Conservation (phyloP, 2,888 invertebrate genomes). For the Drosophila neotestacea region DNA sequence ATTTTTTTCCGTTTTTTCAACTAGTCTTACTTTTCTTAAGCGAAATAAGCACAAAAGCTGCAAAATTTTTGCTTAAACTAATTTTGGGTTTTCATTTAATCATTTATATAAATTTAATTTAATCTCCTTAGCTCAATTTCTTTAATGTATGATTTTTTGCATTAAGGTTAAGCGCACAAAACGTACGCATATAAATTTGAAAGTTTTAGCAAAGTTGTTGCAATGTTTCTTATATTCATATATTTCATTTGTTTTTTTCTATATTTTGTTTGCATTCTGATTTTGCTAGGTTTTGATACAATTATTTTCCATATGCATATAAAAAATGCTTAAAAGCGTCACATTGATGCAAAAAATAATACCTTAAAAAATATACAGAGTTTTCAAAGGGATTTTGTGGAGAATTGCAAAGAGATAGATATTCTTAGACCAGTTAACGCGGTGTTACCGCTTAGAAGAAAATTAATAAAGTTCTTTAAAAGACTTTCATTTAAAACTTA, state of each 20-base stretch:
- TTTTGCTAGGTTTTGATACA: constrained; percentile 67
- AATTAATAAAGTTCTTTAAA: constrained; percentile 80
- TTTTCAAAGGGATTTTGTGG: constrained; percentile 60
- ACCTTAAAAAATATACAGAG: constrained; percentile 73
- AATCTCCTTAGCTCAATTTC: constrained; percentile 55
- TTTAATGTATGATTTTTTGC: constrained; percentile 76
- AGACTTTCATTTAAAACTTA: constrained; percentile 80
- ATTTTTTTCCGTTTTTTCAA: constrained; percentile 64
- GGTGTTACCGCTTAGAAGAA: constrained; percentile 63
- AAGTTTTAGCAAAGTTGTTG: constrained; percentile 67
- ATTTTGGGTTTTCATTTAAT: constrained; percentile 54
- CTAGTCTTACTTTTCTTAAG: constrained; percentile 81
- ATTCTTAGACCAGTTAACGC: constrained; percentile 47
- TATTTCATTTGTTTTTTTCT: constrained; percentile 39
- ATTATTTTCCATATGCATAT: constrained; percentile 65
- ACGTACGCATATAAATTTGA: constrained; percentile 75
- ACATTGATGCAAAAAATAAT: constrained; percentile 82
- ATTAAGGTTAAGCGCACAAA: constrained; percentile 73
- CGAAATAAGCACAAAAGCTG: constrained; percentile 82
- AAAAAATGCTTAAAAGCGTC: constrained; percentile 78
- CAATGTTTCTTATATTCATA: constrained; percentile 42
- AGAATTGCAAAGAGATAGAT: constrained; percentile 69
- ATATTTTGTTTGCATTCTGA: constrained; percentile 32
- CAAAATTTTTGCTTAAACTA: constrained; percentile 81
- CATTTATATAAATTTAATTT: constrained; percentile 38